Evolutionary conservation across 1,140 invertebrate genomes (phyloP).

Genomic region (Drosophila pectinifera): DNA sequence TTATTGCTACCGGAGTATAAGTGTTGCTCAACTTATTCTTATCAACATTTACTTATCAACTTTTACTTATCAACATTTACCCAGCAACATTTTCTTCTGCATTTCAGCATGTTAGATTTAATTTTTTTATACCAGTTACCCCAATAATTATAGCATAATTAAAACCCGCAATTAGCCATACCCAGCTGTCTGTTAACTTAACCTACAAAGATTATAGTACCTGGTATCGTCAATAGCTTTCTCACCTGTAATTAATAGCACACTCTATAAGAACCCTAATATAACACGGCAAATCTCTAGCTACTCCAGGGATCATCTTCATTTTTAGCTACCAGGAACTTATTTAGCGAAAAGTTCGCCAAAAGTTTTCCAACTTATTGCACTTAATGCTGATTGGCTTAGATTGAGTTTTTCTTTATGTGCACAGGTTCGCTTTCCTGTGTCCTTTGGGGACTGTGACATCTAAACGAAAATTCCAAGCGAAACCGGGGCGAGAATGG

Average conservation of each 20-base stretch:
- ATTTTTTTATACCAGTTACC: no score
- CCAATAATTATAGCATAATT: neutral
- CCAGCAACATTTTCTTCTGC: neutral
- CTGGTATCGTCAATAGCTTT: neutral
- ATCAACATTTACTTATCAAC: neutral
- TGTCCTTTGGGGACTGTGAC: constrained; percentile 38
- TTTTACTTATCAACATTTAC: neutral
- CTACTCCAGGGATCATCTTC: neutral
- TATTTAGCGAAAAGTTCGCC: neutral
- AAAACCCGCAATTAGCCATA: no score
- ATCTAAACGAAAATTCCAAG: constrained; percentile 64
- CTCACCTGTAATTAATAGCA: neutral
- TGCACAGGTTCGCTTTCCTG: constrained; percentile 10
- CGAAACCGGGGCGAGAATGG: neutral
- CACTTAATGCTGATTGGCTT: constrained; percentile 8
- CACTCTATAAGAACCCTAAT: neutral
- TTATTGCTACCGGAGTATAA: no score
- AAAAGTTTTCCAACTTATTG: constrained; percentile 10
- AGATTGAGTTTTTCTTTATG: constrained; percentile 12
- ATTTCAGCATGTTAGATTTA: neutral
- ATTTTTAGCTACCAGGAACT: neutral
- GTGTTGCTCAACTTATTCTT: neutral
- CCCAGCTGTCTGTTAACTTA: neutral
- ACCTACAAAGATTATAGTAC: neutral
- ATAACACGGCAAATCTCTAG: neutral